These are phyloP conservation scores for Nymphalis polychloros DNA, from an alignment of 2,888 invertebrate genomes.

Conservation along the genomic window DNA sequence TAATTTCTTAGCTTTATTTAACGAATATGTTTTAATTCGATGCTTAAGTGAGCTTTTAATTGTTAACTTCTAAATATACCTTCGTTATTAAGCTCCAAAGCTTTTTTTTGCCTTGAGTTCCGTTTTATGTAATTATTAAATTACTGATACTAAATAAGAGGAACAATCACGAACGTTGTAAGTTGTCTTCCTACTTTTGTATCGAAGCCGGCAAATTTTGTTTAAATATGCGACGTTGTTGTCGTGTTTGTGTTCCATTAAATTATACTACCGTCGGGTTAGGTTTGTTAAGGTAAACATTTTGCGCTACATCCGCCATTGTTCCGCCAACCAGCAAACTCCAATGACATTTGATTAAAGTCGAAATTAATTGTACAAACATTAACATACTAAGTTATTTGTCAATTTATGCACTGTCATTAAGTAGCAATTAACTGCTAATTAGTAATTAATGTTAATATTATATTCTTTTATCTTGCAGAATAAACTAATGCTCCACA, in stretches of 20 bases:
- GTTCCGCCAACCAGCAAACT: constrained; percentile 47
- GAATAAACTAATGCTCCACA: constrained; percentile 59
- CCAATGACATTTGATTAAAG: constrained; percentile 51
- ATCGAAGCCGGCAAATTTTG: constrained; percentile 53
- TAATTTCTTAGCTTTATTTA: constrained; percentile 1
- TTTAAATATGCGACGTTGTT: constrained; percentile 60
- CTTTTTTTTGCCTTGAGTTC: neutral
- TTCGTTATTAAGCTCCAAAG: neutral
- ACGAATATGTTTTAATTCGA: neutral
- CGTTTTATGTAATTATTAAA: no score
- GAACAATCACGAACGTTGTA: neutral
- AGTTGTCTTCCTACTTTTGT: constrained; percentile 44
- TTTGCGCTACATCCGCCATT: constrained; percentile 58
- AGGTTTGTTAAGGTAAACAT: constrained; percentile 57
- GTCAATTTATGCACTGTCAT: neutral
- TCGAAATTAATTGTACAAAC: constrained; percentile 23
- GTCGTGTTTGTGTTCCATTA: constrained; percentile 66
- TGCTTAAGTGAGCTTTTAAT: neutral
- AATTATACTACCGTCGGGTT: constrained; percentile 61
- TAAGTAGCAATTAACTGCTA: neutral
- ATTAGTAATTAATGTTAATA: constrained; percentile 3
- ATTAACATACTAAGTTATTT: neutral
- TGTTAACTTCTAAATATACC: neutral
- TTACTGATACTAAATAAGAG: no score
- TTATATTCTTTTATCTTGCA: constrained; percentile 45